Percentiles rank a stretch among this genome's conserved stretches.
phyloP scores from a whole-genome alignment of 2,888 invertebrate genomes.

The Hyposoter dolosus region DNA sequence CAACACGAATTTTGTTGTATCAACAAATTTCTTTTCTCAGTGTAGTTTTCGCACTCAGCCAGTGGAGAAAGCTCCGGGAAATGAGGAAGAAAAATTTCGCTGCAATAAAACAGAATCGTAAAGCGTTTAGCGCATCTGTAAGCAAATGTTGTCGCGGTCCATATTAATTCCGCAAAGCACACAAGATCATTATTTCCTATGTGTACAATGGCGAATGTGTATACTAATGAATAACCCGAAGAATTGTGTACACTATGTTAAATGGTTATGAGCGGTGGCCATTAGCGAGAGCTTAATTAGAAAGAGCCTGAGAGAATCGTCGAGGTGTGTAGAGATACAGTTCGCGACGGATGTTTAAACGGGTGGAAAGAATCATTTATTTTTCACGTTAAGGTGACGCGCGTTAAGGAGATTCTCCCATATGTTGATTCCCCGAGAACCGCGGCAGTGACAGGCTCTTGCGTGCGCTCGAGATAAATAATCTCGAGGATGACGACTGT shows the following conservation, averaged over 20 bases:
- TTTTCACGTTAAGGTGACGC: conserved; percentile 60
- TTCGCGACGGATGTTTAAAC: neutral
- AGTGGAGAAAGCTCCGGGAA: neutral
- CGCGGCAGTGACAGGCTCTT: conserved; percentile 40
- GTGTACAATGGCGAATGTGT: neutral
- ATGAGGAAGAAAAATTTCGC: neutral
- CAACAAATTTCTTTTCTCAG: too few relatives aligned
- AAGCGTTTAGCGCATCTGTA: conserved; percentile 55
- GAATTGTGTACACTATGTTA: conserved; percentile 54
- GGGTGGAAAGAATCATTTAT: conserved; percentile 34
- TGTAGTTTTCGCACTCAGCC: neutral
- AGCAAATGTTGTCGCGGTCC: conserved; percentile 1
- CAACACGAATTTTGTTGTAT: too few relatives aligned
- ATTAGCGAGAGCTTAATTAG: conserved; percentile 62
- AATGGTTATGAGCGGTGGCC: conserved; percentile 56
- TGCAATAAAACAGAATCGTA: conserved; percentile 29
- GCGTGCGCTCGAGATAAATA: conserved; percentile 56
- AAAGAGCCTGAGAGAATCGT: conserved; percentile 49
- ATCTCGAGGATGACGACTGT: conserved; percentile 48
- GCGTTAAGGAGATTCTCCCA: conserved; percentile 47
- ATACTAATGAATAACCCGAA: conserved; percentile 4
- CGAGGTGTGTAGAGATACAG: conserved; percentile 34
- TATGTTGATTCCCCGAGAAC: conserved; percentile 16
- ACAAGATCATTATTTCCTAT: neutral
- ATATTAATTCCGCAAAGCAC: neutral